phyloP scores from a whole-genome alignment of 2,797 vertebrate species.

The Enteromius mattozi region DNA sequence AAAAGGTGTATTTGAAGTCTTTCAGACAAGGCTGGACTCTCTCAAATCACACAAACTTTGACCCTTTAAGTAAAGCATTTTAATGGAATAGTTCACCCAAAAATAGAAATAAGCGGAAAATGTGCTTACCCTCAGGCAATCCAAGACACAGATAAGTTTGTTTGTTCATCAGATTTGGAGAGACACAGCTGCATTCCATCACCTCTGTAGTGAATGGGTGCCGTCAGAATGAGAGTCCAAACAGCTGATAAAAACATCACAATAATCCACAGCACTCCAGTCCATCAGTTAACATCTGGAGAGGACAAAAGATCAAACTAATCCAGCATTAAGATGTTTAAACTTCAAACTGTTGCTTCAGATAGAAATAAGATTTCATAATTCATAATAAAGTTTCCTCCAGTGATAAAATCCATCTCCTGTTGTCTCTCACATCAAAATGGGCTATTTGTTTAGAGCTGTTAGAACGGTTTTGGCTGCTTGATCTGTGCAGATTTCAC shows the following conservation, averaged over 20 bases:
- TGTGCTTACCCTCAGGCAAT: background rate
- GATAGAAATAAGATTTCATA: background rate
- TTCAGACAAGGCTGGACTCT: too few species aligned
- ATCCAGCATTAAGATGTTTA: background rate
- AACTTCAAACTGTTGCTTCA: background rate
- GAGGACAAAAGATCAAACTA: background rate
- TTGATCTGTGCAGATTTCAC: background rate
- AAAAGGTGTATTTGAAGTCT: background rate
- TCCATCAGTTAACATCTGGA: background rate
- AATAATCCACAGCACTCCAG: background rate
- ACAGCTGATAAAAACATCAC: background rate
- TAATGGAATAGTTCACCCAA: background rate
- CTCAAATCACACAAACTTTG: background rate
- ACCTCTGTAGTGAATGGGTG: background rate
- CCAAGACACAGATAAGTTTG: background rate
- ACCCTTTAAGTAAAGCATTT: background rate
- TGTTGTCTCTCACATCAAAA: background rate
- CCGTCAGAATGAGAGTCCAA: background rate
- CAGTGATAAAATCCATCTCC: background rate
- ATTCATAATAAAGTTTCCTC: background rate
- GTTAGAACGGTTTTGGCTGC: background rate
- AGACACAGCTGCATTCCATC: background rate
- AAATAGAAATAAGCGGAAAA: background rate
- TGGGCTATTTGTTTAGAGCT: background rate
- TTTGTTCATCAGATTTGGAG: background rate